Evolutionary conservation across 2,113 vertebrate species (phyloP).

Genomic region (Benitochromis conjunctus): DNA sequence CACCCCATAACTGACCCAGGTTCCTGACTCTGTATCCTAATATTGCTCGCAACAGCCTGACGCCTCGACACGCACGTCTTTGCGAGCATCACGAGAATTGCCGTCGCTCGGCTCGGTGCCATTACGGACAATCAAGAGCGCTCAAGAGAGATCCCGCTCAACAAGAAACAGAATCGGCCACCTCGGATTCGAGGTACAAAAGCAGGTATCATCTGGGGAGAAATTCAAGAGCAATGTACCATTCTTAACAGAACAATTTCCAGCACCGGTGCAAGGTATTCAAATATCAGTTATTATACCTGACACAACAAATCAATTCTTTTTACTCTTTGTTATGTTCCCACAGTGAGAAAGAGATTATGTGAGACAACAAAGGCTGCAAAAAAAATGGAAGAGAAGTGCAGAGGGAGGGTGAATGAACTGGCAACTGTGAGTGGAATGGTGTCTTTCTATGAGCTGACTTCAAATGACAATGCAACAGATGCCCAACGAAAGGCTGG

Average conservation of each 20-base stretch:
- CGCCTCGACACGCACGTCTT: not conserved
- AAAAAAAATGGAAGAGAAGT: slow-evolving; percentile 36
- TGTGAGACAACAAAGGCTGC: slow-evolving; percentile 61
- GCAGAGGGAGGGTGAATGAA: slow-evolving; percentile 35
- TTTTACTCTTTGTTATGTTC: slow-evolving; percentile 37
- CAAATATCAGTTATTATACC: slow-evolving; percentile 68
- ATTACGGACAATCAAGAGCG: slow-evolving; percentile 4
- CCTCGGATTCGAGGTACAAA: slow-evolving; percentile 50
- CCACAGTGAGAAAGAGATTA: slow-evolving; percentile 56
- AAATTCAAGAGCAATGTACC: slow-evolving; percentile 36
- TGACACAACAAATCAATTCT: slow-evolving; percentile 68
- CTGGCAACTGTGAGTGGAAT: slow-evolving; percentile 48
- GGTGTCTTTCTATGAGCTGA: slow-evolving; percentile 44
- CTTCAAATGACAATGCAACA: slow-evolving; percentile 64
- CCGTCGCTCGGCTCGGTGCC: slow-evolving; percentile 7
- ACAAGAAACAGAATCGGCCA: slow-evolving; percentile 21
- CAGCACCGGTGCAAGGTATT: slow-evolving; percentile 43
- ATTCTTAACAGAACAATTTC: slow-evolving; percentile 43
- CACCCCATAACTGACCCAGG: not conserved
- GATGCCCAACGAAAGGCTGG: slow-evolving; percentile 38
- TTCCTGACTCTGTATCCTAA: not conserved
- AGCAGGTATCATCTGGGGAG: slow-evolving; percentile 19
- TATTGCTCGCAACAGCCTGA: not conserved
- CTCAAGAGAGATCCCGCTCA: slow-evolving; percentile 5
- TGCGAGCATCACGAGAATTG: not conserved